Evolutionary conservation across 2,888 invertebrate species (phyloP).

Genomic region (Rotaria sp.): DNA sequence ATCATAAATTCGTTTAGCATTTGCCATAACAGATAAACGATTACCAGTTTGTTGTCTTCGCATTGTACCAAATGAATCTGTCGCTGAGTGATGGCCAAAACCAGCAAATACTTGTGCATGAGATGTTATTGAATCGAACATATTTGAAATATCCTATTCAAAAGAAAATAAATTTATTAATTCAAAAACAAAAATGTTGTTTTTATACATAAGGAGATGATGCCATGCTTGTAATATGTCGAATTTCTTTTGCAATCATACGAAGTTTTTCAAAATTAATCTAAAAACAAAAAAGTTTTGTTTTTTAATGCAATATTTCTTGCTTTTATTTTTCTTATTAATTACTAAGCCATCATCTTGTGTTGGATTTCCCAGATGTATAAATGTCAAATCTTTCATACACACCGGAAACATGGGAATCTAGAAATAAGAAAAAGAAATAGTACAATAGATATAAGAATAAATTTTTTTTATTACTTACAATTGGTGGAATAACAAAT

Average conservation of each 20-base stretch:
- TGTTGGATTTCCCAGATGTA: constrained; percentile 82
- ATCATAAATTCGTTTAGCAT: constrained; percentile 95
- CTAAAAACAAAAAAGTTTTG: constrained; percentile 45
- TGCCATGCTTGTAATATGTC: constrained; percentile 71
- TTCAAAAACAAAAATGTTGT: background rate
- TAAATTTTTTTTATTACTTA: constrained; percentile 55
- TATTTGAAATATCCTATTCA: constrained; percentile 67
- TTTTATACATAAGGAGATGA: constrained; percentile 68
- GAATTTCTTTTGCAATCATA: constrained; percentile 90
- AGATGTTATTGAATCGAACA: constrained; percentile 60
- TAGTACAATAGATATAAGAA: background rate
- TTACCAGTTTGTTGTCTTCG: constrained; percentile 57
- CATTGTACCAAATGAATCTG: constrained; percentile 44
- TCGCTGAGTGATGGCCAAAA: constrained; percentile 42
- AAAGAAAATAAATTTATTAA: background rate
- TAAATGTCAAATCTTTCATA: constrained; percentile 80
- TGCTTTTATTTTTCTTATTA: background rate
- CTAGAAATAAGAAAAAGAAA: constrained; percentile 47
- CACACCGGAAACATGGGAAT: constrained; percentile 62
- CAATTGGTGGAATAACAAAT: constrained; percentile 74
- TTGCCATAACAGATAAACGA: constrained; percentile 68
- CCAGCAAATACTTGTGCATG: constrained; percentile 42
- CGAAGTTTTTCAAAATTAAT: constrained; percentile 89
- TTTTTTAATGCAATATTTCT: background rate
- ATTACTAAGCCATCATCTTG: constrained; percentile 69